Base-by-base conservation (phyloP, 2,888 invertebrate species). In the Lasioglossum morio region DNA sequence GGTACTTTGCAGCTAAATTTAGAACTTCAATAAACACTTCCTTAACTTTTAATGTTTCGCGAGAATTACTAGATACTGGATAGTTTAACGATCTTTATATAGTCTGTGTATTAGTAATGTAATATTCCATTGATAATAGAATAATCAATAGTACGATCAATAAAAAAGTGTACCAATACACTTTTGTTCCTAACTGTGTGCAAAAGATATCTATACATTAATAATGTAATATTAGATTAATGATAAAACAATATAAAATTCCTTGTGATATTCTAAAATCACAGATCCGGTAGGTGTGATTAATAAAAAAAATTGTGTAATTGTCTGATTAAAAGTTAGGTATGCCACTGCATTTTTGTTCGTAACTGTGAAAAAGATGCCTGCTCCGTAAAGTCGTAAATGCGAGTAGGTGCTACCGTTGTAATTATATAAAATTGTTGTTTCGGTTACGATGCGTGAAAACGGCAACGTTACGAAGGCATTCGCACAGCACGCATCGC, bases 391-490 rank as follows among this genome's bases (percentile, higher is more conserved):
- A 23, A 8, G 23, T 48, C 23, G 23, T 48, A 48, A 48, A 19
- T 48, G 23, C 48, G 53, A 53, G 23, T 53, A 23, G 8, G 10
- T 10, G 23, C 23, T 10, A 53, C 23, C 8, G 23, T 53, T 34
- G 34, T 72, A 72, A 72, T 27, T 40, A 27, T 4, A 16, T 8
- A 7, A n/a, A 57, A 72, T 37, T 37, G n/a, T 19, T 27, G 19
- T 19, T 69, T 69, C 27, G 34, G 27, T 48, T 19, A 43, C 40
- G 37, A 37, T 34, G 46, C 16, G 66, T 77, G 43, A 72, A 73
- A 34, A 34, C 40, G 60, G 37, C 19, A 66, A 80, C 74, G 43
- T 16, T 23, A 72, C n/a, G 46, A n/a, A 48, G 48, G n/a, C 53
- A 70, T 73, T 73, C 37, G 40, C 40, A 23, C 30, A 23, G 19